phyloP scores from a whole-genome alignment of 2,113 vertebrate species.

The Shinisaurus crocodilurus region DNA sequence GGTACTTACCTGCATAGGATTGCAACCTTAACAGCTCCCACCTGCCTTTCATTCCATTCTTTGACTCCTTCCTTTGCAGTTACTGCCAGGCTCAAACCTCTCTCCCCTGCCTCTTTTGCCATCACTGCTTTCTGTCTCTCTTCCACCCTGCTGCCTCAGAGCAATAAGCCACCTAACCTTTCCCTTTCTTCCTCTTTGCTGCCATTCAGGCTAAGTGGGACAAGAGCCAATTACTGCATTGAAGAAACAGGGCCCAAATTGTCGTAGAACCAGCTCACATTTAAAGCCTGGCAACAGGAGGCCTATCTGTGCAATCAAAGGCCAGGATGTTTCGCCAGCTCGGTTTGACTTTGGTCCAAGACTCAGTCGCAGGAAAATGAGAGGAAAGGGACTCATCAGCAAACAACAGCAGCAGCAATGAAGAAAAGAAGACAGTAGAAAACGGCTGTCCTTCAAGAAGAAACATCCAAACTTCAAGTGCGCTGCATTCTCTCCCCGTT shows the following conservation, averaged over 20 bases:
- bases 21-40: not conserved
- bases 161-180: not conserved
- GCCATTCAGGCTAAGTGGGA: not conserved
- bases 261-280: not conserved
- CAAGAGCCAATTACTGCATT: not conserved
- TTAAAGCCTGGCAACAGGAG: not conserved
- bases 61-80: accelerated
- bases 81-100: not conserved
- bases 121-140: not conserved
- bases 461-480: not conserved
- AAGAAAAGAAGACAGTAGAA: not conserved
- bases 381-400: not conserved
- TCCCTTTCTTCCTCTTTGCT: not conserved
- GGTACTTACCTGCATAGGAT: not conserved
- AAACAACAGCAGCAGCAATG: not conserved
- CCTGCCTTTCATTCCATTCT: not conserved
- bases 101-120: not conserved
- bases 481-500: not conserved
- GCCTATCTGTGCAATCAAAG: not conserved
- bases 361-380: not conserved
- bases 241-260: not conserved
- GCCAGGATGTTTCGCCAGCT: not conserved
- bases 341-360: not conserved
- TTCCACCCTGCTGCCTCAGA: not conserved
- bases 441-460: slow-evolving; percentile 22